Evolutionary conservation across 2,797 vertebrate genomes (phyloP).

Genomic region (Hemitrygon akajei): DNA sequence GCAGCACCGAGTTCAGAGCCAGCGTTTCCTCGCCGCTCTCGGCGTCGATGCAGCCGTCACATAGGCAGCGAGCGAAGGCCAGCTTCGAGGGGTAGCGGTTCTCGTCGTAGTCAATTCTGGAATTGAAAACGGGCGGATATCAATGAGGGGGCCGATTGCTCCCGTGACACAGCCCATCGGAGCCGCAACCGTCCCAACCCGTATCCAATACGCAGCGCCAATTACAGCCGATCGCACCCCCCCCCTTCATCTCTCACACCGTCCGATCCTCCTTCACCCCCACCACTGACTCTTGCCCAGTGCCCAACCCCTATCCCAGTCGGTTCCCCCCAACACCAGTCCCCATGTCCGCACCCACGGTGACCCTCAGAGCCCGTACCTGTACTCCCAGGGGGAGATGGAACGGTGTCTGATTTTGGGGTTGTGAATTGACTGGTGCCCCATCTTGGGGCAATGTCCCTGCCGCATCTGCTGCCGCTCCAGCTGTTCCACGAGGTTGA

Average conservation of each 20-base stretch:
- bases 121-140: neutral
- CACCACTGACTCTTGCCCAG: too few relatives aligned
- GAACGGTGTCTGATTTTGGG: neutral
- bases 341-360: too few relatives aligned
- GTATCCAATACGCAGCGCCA: too few relatives aligned
- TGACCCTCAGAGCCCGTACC: neutral
- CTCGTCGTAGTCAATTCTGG: slow-evolving; percentile 53
- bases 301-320: neutral
- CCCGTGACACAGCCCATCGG: too few relatives aligned
- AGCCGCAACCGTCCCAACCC: too few relatives aligned
- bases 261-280: neutral
- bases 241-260: too few relatives aligned
- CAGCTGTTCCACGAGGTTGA: neutral
- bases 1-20: slow-evolving; percentile 58
- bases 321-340: neutral
- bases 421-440: neutral
- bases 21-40: slow-evolving; percentile 47
- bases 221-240: too few relatives aligned
- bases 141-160: neutral
- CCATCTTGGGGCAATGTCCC: neutral
- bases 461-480: neutral
- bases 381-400: slow-evolving; percentile 21
- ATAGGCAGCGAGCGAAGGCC: slow-evolving; percentile 69
- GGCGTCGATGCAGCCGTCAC: slow-evolving; percentile 68
- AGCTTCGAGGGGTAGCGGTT: slow-evolving; percentile 61